Evolutionary conservation across 2,113 vertebrate species (phyloP).

Genomic region (Carlito syrichta): DNA sequence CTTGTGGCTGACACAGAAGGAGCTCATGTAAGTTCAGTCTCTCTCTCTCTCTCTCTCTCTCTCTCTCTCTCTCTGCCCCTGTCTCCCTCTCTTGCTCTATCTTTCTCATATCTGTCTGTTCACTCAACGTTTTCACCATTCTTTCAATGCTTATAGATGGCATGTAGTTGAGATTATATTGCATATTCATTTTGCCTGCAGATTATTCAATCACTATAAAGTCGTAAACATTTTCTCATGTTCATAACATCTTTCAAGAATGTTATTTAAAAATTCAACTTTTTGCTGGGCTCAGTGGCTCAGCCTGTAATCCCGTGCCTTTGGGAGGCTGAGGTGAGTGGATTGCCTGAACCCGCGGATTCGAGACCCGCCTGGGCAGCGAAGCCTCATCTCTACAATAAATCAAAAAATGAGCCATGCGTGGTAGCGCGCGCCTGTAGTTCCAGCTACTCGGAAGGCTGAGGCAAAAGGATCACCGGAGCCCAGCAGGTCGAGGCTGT

Average conservation of each 20-base stretch:
- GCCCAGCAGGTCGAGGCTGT: not conserved
- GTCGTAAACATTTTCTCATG: not conserved
- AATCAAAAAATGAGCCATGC: not conserved
- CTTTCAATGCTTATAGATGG: not conserved
- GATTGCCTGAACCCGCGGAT: not conserved
- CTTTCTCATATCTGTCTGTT: too few species aligned
- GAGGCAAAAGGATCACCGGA: not conserved
- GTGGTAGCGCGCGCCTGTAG: not conserved
- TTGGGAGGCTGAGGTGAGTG: not conserved
- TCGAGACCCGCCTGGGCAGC: not conserved
- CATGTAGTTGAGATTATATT: not conserved
- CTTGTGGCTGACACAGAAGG: not conserved
- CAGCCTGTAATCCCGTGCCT: not conserved
- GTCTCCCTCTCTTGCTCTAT: not conserved
- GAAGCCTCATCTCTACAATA: not conserved
- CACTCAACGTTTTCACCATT: not conserved
- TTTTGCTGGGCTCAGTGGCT: not conserved
- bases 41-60: not conserved
- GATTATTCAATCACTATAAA: not conserved
- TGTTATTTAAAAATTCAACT: not conserved
- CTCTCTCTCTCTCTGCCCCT: too few species aligned
- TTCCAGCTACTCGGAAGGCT: not conserved
- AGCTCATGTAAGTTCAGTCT: not conserved
- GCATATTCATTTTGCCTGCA: not conserved
- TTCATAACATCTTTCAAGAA: conserved; percentile 5